Conservation (phyloP, 2,113 vertebrate genomes). For the Cheilinus undulatus region DNA sequence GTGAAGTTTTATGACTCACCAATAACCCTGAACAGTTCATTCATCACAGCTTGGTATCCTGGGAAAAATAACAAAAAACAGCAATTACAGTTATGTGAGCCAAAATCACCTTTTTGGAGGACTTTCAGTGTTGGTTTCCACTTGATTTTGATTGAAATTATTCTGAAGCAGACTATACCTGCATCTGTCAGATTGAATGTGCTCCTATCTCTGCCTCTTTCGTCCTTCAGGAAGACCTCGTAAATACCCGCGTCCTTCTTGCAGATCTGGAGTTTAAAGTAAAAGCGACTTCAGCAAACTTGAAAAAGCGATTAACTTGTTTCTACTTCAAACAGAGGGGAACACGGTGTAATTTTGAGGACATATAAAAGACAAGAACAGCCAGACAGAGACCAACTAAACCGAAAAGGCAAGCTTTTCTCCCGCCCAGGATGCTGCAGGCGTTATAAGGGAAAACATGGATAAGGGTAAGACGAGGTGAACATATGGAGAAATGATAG, state of each 20-base stretch:
- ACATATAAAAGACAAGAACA: constrained; percentile 52
- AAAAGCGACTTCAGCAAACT: constrained; percentile 33
- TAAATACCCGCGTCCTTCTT: constrained; percentile 94
- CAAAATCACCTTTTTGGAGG: neutral
- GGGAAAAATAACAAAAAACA: constrained; percentile 38
- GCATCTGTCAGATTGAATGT: constrained; percentile 88
- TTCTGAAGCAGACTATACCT: constrained; percentile 80
- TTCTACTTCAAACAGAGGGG: constrained; percentile 25
- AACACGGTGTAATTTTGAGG: constrained; percentile 25
- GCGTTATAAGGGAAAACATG: constrained; percentile 63
- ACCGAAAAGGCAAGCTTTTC: constrained; percentile 82
- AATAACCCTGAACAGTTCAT: constrained; percentile 93
- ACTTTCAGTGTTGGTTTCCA: neutral
- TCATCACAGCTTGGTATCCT: constrained; percentile 96
- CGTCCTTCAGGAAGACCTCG: constrained; percentile 91
- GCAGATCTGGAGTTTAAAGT: constrained; percentile 86
- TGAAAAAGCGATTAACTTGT: neutral
- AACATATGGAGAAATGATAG: constrained; percentile 60
- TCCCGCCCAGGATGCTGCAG: constrained; percentile 76
- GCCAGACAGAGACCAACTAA: constrained; percentile 56
- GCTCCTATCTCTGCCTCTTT: constrained; percentile 94
- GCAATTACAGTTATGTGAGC: constrained; percentile 14
- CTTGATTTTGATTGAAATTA: constrained; percentile 6
- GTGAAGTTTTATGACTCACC: constrained; percentile 84
- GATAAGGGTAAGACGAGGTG: constrained; percentile 44